Percentiles rank a stretch among this genome's conserved stretches.
Conservation (phyloP, 2,888 invertebrate species). For the Eristalis intricaria region DNA sequence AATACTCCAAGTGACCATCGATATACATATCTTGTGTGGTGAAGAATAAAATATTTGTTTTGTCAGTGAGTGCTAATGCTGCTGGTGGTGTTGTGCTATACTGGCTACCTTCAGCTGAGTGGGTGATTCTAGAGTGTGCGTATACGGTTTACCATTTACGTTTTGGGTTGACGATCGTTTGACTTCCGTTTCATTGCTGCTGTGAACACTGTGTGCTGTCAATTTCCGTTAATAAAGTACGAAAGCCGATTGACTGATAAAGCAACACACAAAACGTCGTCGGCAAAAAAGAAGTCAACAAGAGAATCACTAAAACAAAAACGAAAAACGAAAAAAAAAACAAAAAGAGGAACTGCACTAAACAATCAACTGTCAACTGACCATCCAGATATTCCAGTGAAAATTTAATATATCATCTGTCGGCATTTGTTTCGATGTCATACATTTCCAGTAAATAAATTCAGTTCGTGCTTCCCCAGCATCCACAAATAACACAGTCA, state of each 20-base stretch:
- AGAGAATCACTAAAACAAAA: conserved; percentile 1
- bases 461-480: not conserved
- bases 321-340: not conserved
- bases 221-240: conserved; percentile 66
- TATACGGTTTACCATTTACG: conserved; percentile 68
- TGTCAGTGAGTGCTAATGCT: conserved; percentile 22
- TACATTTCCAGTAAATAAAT: not conserved
- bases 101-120: conserved; percentile 28
- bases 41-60: not conserved
- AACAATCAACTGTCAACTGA: not conserved
- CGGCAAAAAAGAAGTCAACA: conserved; percentile 24
- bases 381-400: not conserved
- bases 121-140: conserved; percentile 55
- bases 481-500: conserved; percentile 1
- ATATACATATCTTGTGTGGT: conserved; percentile 1
- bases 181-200: conserved; percentile 66
- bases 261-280: conserved; percentile 23
- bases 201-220: conserved; percentile 62
- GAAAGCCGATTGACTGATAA: conserved; percentile 34
- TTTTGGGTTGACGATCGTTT: conserved; percentile 72
- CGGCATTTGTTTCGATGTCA: not conserved
- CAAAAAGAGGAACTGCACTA: not conserved
- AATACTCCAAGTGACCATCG: conserved; percentile 4
- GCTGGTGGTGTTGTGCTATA: conserved; percentile 21
- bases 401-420: not conserved